These are phyloP conservation scores for Chiloscyllium punctatum DNA, from an alignment of 2,797 vertebrate genomes.

Conservation along the genomic window DNA sequence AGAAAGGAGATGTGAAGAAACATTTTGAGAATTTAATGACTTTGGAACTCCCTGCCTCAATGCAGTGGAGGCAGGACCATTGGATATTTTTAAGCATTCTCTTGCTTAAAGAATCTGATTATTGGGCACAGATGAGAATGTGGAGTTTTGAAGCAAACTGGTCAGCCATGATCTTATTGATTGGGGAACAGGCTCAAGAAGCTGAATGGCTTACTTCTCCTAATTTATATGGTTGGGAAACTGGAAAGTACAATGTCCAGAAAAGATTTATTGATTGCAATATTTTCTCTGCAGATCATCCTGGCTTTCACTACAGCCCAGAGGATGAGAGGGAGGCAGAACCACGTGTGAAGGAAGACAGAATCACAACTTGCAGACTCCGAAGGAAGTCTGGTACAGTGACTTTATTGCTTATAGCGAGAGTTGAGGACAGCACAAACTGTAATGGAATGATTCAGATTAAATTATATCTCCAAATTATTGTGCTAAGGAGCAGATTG, in stretches of 20 bases:
- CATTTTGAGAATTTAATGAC: too few relatives aligned
- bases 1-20: too few relatives aligned
- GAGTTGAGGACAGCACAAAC: not conserved
- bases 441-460: not conserved
- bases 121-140: too few relatives aligned
- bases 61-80: too few relatives aligned
- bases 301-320: conserved; percentile 80
- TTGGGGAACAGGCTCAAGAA: too few relatives aligned
- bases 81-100: too few relatives aligned
- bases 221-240: not conserved
- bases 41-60: too few relatives aligned
- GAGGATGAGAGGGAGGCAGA: conserved; percentile 67
- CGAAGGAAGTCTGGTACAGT: conserved; percentile 81
- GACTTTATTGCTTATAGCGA: not conserved
- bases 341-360: conserved; percentile 72
- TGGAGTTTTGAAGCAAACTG: too few relatives aligned
- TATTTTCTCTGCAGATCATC: conserved; percentile 67
- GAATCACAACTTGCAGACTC: conserved; percentile 67
- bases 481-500: not conserved
- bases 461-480: not conserved
- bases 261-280: conserved; percentile 33
- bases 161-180: too few relatives aligned
- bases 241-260: not conserved
- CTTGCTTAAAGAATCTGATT: too few relatives aligned
- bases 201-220: too few relatives aligned